These are phyloP conservation scores for Philaenus spumarius DNA, from an alignment of 1,140 invertebrate species.

Conservation along the genomic window DNA sequence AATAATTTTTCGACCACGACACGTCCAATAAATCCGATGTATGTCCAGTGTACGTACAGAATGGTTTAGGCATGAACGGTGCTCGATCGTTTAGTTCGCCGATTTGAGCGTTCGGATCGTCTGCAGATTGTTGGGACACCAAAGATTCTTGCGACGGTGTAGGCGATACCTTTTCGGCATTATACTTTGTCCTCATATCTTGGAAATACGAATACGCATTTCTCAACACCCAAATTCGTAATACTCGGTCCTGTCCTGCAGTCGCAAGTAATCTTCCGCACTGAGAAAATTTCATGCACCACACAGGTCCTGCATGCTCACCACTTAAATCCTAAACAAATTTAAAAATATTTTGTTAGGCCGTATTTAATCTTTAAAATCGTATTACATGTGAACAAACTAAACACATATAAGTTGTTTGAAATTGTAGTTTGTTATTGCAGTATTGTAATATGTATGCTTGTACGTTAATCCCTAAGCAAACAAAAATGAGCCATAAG, in stretches of 20 bases:
- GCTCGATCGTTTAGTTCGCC: slow-evolving; percentile 38
- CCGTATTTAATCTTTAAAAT: too few species aligned
- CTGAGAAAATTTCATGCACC: slow-evolving; percentile 98
- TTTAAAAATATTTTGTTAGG: too few species aligned
- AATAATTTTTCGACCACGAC: slow-evolving; percentile 98
- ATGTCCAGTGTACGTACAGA: slow-evolving; percentile 91
- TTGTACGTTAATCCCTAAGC: too few species aligned
- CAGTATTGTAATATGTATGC: too few species aligned
- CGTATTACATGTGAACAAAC: too few species aligned
- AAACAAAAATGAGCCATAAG: too few species aligned
- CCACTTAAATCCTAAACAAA: slow-evolving; percentile 58
- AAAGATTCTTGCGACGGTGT: slow-evolving; percentile 85
- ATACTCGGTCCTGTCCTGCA: slow-evolving; percentile 89
- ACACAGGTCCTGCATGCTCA: slow-evolving; percentile 87
- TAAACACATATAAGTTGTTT: too few species aligned
- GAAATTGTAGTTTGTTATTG: too few species aligned
- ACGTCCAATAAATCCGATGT: slow-evolving; percentile 94
- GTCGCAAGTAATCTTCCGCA: slow-evolving; percentile 91
- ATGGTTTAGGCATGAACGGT: slow-evolving; percentile 88
- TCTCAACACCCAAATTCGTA: slow-evolving; percentile 89
- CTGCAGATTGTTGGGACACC: slow-evolving; percentile 63
- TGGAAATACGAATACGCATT: slow-evolving; percentile 86
- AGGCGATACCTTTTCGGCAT: slow-evolving; percentile 79
- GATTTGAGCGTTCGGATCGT: slow-evolving; percentile 33
- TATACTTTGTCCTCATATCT: slow-evolving; percentile 91